Conservation (phyloP, 2,113 vertebrate species). For the Eublepharis macularius region DNA sequence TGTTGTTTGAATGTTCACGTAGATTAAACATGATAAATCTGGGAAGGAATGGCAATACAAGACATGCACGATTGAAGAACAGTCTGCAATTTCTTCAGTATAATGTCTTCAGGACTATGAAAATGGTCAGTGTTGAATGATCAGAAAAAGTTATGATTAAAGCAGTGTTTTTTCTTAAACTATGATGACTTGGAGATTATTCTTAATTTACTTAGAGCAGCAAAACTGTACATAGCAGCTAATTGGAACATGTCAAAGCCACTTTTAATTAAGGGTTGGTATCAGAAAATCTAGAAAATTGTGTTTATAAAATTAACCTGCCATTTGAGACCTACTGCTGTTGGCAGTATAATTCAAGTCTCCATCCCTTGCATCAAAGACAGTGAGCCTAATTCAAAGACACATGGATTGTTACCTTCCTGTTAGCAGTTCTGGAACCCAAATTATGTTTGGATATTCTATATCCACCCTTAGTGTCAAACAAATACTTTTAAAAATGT, state of each 20-base stretch:
- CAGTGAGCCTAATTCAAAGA: neutral
- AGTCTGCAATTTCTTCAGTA: neutral
- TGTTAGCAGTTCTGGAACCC: no score
- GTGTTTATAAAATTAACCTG: no score
- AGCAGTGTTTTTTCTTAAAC: neutral
- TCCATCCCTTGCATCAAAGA: neutral
- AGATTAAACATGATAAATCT: neutral
- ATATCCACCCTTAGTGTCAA: no score
- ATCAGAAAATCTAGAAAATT: no score
- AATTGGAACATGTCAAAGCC: no score
- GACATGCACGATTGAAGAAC: neutral
- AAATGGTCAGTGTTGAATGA: neutral
- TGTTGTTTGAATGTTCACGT: neutral
- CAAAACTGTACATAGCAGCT: no score
- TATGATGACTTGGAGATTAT: no score
- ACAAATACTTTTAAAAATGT: no score
- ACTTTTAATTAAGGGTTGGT: no score
- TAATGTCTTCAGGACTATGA: no score
- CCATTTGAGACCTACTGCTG: neutral
- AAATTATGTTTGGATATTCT: no score
- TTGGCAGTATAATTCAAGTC: neutral
- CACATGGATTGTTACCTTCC: neutral
- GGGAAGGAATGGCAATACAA: neutral
- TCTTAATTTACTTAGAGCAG: no score
- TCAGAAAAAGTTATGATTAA: neutral